Percentiles rank a stretch among this genome's conserved stretches.
Conservation (phyloP, 2,888 invertebrate species). For the Drosophila bunnanda region DNA sequence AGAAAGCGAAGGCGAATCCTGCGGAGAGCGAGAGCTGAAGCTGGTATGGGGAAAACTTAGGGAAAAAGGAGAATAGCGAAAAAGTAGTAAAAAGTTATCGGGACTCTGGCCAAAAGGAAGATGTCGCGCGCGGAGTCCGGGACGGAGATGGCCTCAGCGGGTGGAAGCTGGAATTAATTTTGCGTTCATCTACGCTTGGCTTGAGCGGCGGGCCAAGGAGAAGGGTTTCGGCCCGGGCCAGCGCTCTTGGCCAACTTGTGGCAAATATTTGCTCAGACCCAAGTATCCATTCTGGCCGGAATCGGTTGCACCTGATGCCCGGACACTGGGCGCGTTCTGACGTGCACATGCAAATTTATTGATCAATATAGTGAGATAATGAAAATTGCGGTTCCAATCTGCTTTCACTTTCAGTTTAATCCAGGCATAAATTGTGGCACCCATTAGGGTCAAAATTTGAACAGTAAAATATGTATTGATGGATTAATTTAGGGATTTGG, state of each 20-base stretch:
- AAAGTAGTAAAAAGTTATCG: constrained; percentile 57
- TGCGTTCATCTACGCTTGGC: constrained; percentile 63
- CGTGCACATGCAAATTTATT: constrained; percentile 40
- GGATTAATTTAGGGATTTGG: not conserved
- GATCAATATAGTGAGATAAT: constrained; percentile 16
- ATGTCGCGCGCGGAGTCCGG: constrained; percentile 19
- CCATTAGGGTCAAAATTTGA: not conserved
- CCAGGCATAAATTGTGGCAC: not conserved
- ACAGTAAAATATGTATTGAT: not conserved
- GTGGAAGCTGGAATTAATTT: constrained; percentile 76
- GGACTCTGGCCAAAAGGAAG: constrained; percentile 33
- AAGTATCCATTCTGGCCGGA: constrained; percentile 49
- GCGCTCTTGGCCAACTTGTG: constrained; percentile 51
- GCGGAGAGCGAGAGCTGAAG: not conserved
- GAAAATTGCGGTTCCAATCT: constrained; percentile 23
- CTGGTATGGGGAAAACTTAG: constrained; percentile 18
- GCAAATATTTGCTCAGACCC: constrained; percentile 64
- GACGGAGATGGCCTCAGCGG: constrained; percentile 10
- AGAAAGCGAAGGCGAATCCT: constrained; percentile 33
- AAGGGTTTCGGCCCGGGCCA: not conserved
- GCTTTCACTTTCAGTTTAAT: constrained; percentile 17
- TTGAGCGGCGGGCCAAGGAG: constrained; percentile 22
- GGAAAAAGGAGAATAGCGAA: constrained; percentile 12
- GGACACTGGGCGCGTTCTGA: not conserved
- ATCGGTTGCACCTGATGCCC: constrained; percentile 49